Conservation (phyloP, 2,797 vertebrate genomes). For the Lophotriccus pileatus region DNA sequence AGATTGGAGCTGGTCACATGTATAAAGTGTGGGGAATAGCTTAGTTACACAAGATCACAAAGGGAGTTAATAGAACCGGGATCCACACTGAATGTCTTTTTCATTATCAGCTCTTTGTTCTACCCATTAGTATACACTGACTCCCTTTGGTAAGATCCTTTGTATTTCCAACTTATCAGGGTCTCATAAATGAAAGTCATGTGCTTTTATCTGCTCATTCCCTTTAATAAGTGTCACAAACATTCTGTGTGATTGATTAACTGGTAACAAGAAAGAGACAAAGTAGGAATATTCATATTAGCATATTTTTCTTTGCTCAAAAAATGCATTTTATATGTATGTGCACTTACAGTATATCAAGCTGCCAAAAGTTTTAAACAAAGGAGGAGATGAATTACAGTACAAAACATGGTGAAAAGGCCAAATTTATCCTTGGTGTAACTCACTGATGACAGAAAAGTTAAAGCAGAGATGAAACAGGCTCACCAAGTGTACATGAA, state of each 20-base stretch:
- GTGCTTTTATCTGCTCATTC: constrained; percentile 67
- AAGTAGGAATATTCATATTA: constrained; percentile 60
- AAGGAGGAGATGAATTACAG: constrained; percentile 36
- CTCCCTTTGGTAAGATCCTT: constrained; percentile 65
- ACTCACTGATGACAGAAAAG: constrained; percentile 18
- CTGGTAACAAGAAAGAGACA: constrained; percentile 61
- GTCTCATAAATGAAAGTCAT: constrained; percentile 61
- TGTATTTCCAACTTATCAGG: constrained; percentile 66
- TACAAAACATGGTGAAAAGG: constrained; percentile 15
- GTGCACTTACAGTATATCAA: constrained; percentile 28
- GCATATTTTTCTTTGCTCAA: constrained; percentile 44
- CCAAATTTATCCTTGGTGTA: constrained; percentile 27
- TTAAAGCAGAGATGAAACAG: constrained; percentile 14
- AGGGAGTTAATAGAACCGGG: constrained; percentile 53
- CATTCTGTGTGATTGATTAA: constrained; percentile 67
- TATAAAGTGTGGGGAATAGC: constrained; percentile 19
- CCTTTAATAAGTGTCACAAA: constrained; percentile 68
- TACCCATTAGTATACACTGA: constrained; percentile 64
- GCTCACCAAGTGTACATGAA: background rate
- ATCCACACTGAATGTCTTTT: constrained; percentile 37
- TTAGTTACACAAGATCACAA: constrained; percentile 52
- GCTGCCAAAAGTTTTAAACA: constrained; percentile 59
- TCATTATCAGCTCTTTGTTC: constrained; percentile 60
- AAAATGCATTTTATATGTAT: background rate
- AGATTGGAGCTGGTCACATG: constrained; percentile 25